These are phyloP conservation scores for Malurus splendens DNA, from an alignment of 2,797 vertebrate species.

Conservation along the genomic window DNA sequence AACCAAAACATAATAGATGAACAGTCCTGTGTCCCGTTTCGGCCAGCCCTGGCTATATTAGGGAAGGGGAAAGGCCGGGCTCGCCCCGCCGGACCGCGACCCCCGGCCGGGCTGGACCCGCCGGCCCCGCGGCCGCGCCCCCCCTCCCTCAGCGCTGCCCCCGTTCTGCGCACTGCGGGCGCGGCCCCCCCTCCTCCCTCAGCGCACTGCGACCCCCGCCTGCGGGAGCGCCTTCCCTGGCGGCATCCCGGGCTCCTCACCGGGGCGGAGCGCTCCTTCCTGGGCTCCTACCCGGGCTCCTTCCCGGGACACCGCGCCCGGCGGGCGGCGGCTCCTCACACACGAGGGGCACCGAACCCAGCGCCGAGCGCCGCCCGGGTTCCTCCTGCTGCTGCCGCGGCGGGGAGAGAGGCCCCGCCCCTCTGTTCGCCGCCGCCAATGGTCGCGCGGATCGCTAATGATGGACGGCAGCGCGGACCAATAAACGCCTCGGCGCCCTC, in stretches of 20 bases:
- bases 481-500: background rate
- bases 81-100: background rate
- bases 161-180: conserved; percentile 27
- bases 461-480: background rate
- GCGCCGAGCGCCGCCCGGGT: conserved; percentile 60
- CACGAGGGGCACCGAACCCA: conserved; percentile 64
- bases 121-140: background rate
- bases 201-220: background rate
- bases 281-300: background rate
- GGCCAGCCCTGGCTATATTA: background rate
- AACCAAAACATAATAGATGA: background rate
- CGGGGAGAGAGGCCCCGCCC: conserved; percentile 48
- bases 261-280: background rate
- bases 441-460: background rate
- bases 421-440: background rate
- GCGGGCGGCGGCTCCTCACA: conserved; percentile 23
- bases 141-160: background rate
- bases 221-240: background rate
- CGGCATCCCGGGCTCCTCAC: background rate
- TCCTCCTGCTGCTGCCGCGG: conserved; percentile 68
- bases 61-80: background rate
- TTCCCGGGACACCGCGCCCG: conserved; percentile 20
- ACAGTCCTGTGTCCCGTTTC: background rate
- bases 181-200: background rate
- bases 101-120: background rate